Evolutionary conservation across 2,113 vertebrate species (phyloP), one percentile per base, ranked within the genome.

Genomic region (Arothron firmamentum): DNA sequence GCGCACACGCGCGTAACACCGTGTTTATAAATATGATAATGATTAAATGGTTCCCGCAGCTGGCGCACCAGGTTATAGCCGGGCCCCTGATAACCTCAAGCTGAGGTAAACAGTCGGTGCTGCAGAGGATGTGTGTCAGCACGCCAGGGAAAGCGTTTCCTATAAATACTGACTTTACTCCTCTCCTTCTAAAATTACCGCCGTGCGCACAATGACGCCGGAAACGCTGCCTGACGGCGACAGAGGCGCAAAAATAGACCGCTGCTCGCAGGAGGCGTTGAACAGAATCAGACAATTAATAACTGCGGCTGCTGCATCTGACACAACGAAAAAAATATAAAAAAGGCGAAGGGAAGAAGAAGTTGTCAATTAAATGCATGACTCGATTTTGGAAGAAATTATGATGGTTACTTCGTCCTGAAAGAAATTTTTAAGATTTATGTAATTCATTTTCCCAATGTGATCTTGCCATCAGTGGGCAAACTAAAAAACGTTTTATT

Each of bases 81-180:
- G 18, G 47, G n/a, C 1, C n/a, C 51, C 50, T 20, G 56, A 34
- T 52, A 11, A 49, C 8, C 19, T 38, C 41, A 19, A 4, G 45
- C 56, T 47, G 52, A 46, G 23, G 17, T 12, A 47, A 49, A 69
- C 46, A 21, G 56, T 25, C 15, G 25, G 47, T 50, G 49, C 54
- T 51, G 8, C 50, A 79, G 65, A 72, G 78, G 73, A 79, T 77
- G 52, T 52, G 8, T 43, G 4, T 23, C 52, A 28, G 67, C 51
- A 4, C 53, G 70, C 19, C 72, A 53, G 56, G 79, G 68, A 82
- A 52, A 61, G 51, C 57, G 0, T 67, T 86, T 75, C 58, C 78
- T 78, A 90, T 79, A 85, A 77, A 86, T 88, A 86, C 74, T 54
- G 53, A 49, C 69, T 77, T 79, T 82, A 85, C 78, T 72, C 63